A percentile compares a stretch with the other conserved stretches of the same genome.
Conservation (phyloP, 1,140 invertebrate species). For the Drosophila micromelanica region DNA sequence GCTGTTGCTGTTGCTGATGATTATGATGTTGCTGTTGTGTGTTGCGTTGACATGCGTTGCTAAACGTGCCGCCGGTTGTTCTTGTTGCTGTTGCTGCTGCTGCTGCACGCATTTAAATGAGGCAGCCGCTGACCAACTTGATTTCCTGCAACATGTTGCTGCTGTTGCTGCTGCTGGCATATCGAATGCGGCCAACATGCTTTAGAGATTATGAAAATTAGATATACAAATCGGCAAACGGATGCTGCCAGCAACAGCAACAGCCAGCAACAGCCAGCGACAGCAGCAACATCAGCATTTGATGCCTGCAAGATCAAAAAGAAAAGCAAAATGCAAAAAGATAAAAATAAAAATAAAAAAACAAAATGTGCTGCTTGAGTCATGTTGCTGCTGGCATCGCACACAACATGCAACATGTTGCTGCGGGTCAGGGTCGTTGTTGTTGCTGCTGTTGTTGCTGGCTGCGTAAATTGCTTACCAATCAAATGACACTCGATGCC, state of each 20-base stretch:
- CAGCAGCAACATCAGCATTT: conserved; percentile 66
- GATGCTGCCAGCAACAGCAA: conserved; percentile 65
- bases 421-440: conserved; percentile 67
- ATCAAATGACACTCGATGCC: conserved; percentile 64
- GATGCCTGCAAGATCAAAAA: conserved; percentile 67
- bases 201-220: conserved; percentile 81
- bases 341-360: too few species aligned
- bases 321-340: conserved; percentile 9
- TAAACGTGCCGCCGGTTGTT: conserved; percentile 71
- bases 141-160: conserved; percentile 70
- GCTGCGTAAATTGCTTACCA: conserved; percentile 74
- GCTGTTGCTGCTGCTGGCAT: conserved; percentile 56
- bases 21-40: conserved; percentile 57
- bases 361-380: conserved; percentile 17
- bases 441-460: conserved; percentile 16
- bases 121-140: conserved; percentile 62
- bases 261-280: conserved; percentile 37
- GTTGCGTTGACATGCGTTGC: conserved; percentile 81
- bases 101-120: conserved; percentile 72
- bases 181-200: conserved; percentile 44
- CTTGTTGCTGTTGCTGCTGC: conserved; percentile 19
- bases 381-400: conserved; percentile 16
- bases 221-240: conserved; percentile 84
- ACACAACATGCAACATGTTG: conserved; percentile 74
- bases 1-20: conserved; percentile 38